These are phyloP conservation scores for Calvadosia cruxmelitensis DNA, from an alignment of 30 jellyfish, hydroid and myxozoan species.

Conservation along the genomic window DNA sequence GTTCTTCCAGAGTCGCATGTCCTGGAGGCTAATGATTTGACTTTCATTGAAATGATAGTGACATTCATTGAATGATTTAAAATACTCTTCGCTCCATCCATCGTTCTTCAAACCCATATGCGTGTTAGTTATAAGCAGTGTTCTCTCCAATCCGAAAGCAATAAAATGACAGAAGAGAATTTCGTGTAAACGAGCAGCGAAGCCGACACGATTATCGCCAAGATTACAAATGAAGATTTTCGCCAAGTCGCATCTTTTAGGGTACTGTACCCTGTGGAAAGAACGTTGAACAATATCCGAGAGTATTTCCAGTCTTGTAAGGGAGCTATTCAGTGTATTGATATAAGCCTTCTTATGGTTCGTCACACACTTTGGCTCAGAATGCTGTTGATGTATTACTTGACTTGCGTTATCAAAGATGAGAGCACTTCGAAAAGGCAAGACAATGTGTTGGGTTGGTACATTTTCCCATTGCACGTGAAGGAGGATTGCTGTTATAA, in stretches of 20 bases:
- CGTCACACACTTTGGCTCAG: too few relatives aligned
- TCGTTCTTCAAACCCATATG: neutral
- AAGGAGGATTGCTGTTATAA: too few relatives aligned
- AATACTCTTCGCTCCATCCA: neutral
- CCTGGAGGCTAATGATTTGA: neutral
- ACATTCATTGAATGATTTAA: neutral
- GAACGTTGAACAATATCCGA: neutral
- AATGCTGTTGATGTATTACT: too few relatives aligned
- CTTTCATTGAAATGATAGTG: neutral
- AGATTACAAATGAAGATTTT: neutral
- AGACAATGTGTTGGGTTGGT: too few relatives aligned
- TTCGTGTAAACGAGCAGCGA: neutral
- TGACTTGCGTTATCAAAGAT: too few relatives aligned
- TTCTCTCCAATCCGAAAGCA: neutral
- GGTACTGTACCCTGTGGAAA: neutral
- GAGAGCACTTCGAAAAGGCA: too few relatives aligned
- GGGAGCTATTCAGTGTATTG: neutral
- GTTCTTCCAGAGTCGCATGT: neutral
- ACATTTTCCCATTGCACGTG: too few relatives aligned
- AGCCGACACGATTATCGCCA: neutral
- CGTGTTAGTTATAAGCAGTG: neutral
- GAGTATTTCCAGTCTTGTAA: neutral
- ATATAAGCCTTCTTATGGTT: too few relatives aligned
- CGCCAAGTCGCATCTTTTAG: neutral
- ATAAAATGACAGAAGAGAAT: neutral